These are phyloP conservation scores for Phengaris arion DNA, from an alignment of 2,888 invertebrate genomes.

Conservation along the genomic window DNA sequence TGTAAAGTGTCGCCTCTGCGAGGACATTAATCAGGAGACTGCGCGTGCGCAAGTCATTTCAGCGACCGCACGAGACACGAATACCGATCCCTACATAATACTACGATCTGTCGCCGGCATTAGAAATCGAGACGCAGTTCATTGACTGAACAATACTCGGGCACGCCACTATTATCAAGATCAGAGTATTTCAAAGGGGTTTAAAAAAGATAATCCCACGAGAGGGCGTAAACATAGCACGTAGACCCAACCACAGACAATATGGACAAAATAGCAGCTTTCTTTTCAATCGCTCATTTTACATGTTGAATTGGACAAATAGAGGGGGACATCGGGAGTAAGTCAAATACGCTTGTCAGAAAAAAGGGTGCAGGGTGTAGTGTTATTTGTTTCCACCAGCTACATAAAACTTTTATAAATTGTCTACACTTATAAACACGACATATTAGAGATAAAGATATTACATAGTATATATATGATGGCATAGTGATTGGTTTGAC, in stretches of 20 bases:
- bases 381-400: too few relatives aligned
- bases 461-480: background rate
- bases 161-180: background rate
- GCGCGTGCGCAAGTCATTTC: constrained; percentile 12
- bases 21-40: background rate
- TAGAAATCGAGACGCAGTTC: constrained; percentile 22
- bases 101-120: background rate
- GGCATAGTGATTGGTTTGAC: background rate
- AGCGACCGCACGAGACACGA: constrained; percentile 19
- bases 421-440: too few relatives aligned
- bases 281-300: too few relatives aligned
- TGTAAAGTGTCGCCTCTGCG: background rate
- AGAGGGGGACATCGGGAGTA: too few relatives aligned
- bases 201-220: background rate
- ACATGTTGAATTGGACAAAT: too few relatives aligned
- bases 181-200: background rate
- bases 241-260: too few relatives aligned
- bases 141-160: constrained; percentile 22
- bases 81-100: constrained; percentile 6
- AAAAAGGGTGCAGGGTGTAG: too few relatives aligned
- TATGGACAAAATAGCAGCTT: too few relatives aligned
- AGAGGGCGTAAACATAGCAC: background rate
- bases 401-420: too few relatives aligned
- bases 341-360: too few relatives aligned
- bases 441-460: background rate